A percentile compares a stretch with the other conserved stretches of the same genome.
phyloP scores from a whole-genome alignment of 2,113 vertebrate species.

The rabbit (Oryctolagus cuniculus) region DNA sequence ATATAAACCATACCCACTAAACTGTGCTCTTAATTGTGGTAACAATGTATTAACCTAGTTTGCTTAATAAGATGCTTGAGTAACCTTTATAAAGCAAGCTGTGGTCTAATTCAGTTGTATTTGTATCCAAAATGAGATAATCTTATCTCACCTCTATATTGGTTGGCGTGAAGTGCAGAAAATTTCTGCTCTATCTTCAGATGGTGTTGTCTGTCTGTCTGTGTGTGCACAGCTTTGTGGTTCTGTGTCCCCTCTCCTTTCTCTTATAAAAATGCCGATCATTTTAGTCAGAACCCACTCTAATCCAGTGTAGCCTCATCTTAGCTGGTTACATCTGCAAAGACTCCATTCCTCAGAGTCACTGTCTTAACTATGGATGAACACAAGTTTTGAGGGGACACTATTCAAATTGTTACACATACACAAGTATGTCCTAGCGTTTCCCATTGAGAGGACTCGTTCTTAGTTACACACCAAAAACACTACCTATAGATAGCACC shows the following conservation, averaged over 20 bases:
- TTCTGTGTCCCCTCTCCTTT: not conserved
- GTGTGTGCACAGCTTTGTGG: not conserved
- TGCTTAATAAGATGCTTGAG: not conserved
- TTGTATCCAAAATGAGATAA: not conserved
- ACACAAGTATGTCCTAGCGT: no score
- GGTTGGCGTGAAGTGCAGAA: not conserved
- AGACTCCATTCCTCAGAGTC: not conserved
- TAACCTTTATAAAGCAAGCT: not conserved
- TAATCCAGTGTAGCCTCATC: not conserved
- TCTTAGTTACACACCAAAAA: not conserved
- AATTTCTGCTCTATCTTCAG: not conserved
- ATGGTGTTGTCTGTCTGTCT: not conserved
- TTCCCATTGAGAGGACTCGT: not conserved
- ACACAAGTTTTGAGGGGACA: not conserved
- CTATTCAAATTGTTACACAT: not conserved
- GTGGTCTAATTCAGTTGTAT: not conserved
- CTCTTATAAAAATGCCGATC: not conserved
- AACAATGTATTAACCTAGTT: not conserved
- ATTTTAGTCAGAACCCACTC: not conserved
- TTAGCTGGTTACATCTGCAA: not conserved
- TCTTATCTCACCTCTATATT: not conserved
- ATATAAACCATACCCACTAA: not conserved
- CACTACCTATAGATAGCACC: not conserved
- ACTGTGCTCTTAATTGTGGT: not conserved
- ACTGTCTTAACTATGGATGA: not conserved